Conservation (phyloP, 2,888 invertebrate species). For the Schizaphis graminum region DNA sequence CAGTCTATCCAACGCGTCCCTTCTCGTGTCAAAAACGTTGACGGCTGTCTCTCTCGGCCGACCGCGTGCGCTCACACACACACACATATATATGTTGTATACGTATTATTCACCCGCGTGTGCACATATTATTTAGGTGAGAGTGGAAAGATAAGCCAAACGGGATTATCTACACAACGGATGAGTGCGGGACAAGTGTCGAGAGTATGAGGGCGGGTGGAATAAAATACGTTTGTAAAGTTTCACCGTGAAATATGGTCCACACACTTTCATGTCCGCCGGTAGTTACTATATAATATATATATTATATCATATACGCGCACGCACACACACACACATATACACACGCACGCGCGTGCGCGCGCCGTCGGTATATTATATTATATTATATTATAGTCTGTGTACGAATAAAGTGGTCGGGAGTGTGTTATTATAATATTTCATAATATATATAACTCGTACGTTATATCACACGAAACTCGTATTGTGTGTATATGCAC, state of each 20-base stretch:
- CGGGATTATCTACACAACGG: background rate
- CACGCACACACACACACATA: background rate
- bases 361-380: background rate
- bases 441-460: background rate
- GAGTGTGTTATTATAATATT: conserved; percentile 21
- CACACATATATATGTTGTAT: background rate
- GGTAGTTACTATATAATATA: background rate
- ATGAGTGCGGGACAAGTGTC: background rate
- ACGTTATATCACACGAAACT: background rate
- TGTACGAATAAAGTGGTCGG: background rate
- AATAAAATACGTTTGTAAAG: conserved; percentile 38
- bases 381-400: background rate
- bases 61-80: too few species aligned
- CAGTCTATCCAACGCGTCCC: background rate
- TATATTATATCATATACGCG: background rate
- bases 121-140: background rate
- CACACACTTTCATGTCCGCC: conserved; percentile 14
- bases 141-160: conserved; percentile 42
- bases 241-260: conserved; percentile 42
- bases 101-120: background rate
- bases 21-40: conserved; percentile 4
- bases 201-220: too few species aligned
- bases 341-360: background rate
- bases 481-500: background rate
- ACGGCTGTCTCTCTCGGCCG: background rate